Percentiles rank a stretch among this genome's conserved stretches.
Conservation (phyloP, 1,140 invertebrate genomes). For the Psilanteris sp. region DNA sequence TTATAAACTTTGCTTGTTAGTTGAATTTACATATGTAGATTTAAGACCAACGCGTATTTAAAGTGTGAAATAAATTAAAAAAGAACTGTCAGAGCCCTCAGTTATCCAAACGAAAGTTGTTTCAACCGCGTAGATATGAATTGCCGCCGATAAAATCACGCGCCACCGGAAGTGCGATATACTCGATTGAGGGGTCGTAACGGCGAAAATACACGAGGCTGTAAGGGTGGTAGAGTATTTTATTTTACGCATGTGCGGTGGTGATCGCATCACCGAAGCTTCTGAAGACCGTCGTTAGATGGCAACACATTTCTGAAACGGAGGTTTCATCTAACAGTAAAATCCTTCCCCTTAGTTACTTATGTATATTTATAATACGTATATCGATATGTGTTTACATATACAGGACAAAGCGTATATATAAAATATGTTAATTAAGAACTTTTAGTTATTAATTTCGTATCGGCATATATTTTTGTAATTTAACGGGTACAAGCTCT, state of each 20-base stretch:
- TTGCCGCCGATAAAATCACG: constrained; percentile 76
- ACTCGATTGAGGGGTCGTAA: constrained; percentile 55
- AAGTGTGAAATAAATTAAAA: constrained; percentile 10
- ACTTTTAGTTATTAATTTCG: too few species aligned
- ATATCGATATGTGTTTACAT: too few species aligned
- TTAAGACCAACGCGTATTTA: too few species aligned
- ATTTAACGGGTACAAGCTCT: too few species aligned
- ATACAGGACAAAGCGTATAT: too few species aligned
- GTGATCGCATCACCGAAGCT: constrained; percentile 32
- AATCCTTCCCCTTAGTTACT: too few species aligned
- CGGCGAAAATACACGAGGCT: constrained; percentile 20
- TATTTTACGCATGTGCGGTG: constrained; percentile 56
- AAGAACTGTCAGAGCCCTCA: constrained; percentile 68
- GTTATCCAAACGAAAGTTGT: constrained; percentile 55
- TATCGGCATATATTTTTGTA: too few species aligned
- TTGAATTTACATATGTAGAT: too few species aligned
- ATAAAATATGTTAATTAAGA: too few species aligned
- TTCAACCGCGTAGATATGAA: constrained; percentile 57
- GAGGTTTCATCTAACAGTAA: too few species aligned
- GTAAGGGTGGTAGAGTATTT: constrained; percentile 34
- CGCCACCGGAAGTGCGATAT: constrained; percentile 64
- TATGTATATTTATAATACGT: too few species aligned
- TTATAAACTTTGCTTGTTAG: too few species aligned
- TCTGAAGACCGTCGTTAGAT: constrained; percentile 67
- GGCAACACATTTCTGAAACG: constrained; percentile 69